A percentile compares a stretch with the other conserved stretches of the same genome.
These are phyloP conservation scores for Mixornis gularis DNA, from an alignment of 2,113 vertebrate genomes.

Conservation along the genomic window DNA sequence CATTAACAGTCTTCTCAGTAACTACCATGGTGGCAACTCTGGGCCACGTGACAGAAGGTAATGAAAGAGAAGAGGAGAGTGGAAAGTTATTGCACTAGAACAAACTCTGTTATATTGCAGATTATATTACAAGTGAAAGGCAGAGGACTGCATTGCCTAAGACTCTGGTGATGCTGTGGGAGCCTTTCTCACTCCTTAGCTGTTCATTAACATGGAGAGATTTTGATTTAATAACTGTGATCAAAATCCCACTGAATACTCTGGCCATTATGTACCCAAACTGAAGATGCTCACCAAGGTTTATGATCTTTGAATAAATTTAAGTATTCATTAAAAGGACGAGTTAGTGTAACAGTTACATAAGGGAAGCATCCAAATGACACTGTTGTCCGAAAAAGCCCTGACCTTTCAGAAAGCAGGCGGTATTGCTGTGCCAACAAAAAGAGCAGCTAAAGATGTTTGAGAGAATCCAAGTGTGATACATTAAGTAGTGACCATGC, in stretches of 20 bases:
- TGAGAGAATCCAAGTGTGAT: background rate
- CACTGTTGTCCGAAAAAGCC: slow-evolving; percentile 34
- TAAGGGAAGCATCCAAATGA: slow-evolving; percentile 42
- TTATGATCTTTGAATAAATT: slow-evolving; percentile 52
- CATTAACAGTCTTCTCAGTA: slow-evolving; percentile 32
- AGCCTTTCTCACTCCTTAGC: background rate
- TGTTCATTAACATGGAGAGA: slow-evolving; percentile 9
- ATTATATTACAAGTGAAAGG: slow-evolving; percentile 54
- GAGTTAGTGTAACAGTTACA: slow-evolving; percentile 11
- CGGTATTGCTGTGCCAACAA: slow-evolving; percentile 24
- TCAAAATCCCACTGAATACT: slow-evolving; percentile 35
- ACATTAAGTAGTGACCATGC: slow-evolving; percentile 17
- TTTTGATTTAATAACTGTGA: slow-evolving; percentile 64
- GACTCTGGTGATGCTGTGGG: background rate
- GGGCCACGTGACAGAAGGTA: background rate
- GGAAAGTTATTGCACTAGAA: slow-evolving; percentile 55
- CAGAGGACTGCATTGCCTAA: background rate
- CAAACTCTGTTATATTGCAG: slow-evolving; percentile 52
- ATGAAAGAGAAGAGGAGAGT: slow-evolving; percentile 40
- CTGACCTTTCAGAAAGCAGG: slow-evolving; percentile 47
- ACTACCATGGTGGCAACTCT: background rate
- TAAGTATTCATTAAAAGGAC: slow-evolving; percentile 52
- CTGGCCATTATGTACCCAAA: slow-evolving; percentile 29
- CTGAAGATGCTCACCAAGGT: slow-evolving; percentile 50
- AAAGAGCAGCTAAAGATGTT: slow-evolving; percentile 24